These are phyloP conservation scores for Parazoanthus swiftii DNA, from an alignment of 92 coral and sea anemone species.

Conservation along the genomic window DNA sequence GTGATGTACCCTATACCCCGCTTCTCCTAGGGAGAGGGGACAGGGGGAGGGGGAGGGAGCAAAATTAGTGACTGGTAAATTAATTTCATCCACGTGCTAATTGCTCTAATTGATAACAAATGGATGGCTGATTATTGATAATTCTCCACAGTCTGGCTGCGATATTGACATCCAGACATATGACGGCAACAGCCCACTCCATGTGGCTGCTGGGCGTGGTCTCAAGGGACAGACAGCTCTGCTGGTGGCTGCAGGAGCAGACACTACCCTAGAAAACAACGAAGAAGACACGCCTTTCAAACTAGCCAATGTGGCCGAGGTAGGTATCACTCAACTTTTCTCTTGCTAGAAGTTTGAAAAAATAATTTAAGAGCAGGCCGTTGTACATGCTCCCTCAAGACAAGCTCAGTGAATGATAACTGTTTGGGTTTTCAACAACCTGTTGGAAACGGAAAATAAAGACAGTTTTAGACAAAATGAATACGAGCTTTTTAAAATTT, in stretches of 20 bases:
- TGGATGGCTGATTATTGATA: background rate
- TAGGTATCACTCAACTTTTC: constrained; percentile 16
- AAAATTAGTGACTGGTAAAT: no score
- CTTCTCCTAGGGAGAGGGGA: no score
- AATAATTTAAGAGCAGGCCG: background rate
- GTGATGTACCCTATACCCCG: no score
- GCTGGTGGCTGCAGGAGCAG: constrained; percentile 90
- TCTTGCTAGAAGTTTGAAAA: no score
- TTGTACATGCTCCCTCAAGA: background rate
- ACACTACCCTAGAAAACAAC: constrained; percentile 65
- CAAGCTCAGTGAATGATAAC: background rate
- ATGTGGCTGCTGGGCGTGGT: constrained; percentile 79
- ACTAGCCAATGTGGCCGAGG: constrained; percentile 80
- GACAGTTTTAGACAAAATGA: background rate
- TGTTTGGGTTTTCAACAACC: background rate
- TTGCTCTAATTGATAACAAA: background rate
- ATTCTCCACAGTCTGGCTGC: constrained; percentile 60
- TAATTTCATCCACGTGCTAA: background rate
- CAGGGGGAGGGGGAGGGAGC: no score
- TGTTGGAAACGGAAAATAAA: no score
- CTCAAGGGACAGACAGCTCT: constrained; percentile 83
- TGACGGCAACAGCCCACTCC: constrained; percentile 86
- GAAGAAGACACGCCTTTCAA: constrained; percentile 87
- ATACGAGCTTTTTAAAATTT: background rate
- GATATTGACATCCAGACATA: constrained; percentile 70